Percentiles rank a stretch among this genome's conserved stretches.
Conservation (phyloP, 30 jellyfish, hydroid and myxozoan species). For the Rhopilema esculentum region DNA sequence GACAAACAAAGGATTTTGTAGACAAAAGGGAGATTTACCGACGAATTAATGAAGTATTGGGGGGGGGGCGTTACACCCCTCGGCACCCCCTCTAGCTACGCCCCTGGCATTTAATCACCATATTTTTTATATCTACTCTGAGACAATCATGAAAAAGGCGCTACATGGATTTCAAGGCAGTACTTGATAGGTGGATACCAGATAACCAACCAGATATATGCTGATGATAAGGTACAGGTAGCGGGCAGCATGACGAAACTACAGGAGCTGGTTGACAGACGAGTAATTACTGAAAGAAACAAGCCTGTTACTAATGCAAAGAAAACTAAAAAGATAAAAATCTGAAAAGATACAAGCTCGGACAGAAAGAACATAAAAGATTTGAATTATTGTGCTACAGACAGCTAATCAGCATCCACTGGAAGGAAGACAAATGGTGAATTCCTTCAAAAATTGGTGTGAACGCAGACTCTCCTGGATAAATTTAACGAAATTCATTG, state of each 20-base stretch:
- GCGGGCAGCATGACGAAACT: slow-evolving; percentile 36
- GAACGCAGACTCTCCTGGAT: neutral
- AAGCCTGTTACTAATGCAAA: slow-evolving; percentile 22
- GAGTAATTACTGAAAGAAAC: neutral
- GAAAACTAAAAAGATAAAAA: slow-evolving; percentile 30
- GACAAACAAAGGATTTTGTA: too few relatives aligned
- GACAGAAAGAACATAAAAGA: neutral
- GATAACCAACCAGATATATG: slow-evolving; percentile 26
- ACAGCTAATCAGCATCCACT: slow-evolving; percentile 24
- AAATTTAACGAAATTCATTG: neutral
- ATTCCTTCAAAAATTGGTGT: neutral
- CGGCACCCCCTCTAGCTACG: too few relatives aligned
- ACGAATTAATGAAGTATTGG: too few relatives aligned
- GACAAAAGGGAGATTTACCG: too few relatives aligned
- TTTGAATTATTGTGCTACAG: slow-evolving; percentile 34
- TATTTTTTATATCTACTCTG: slow-evolving; percentile 35
- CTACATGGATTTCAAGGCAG: slow-evolving; percentile 12
- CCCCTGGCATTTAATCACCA: too few relatives aligned
- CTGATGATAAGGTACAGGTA: slow-evolving; percentile 15
- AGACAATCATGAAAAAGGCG: slow-evolving; percentile 22
- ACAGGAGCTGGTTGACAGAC: slow-evolving; percentile 40
- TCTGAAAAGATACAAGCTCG: neutral
- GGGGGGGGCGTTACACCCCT: too few relatives aligned
- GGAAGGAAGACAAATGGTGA: slow-evolving; percentile 48
- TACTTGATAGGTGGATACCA: neutral